Evolutionary conservation across 2,888 invertebrate genomes (phyloP).

Genomic region (Agonopterix alstromeriana): DNA sequence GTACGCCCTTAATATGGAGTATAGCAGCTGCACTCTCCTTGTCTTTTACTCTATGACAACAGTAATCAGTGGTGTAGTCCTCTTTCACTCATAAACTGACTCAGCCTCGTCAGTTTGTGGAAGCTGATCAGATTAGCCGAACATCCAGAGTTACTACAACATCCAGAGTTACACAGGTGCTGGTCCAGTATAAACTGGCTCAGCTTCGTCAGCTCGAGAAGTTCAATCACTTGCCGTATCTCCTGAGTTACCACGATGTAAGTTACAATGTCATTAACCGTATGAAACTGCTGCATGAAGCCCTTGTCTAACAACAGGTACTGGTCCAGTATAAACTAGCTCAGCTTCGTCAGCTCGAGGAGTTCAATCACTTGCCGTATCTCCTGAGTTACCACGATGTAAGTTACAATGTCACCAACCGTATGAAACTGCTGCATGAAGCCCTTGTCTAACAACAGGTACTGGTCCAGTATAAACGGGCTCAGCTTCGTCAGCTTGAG

Average conservation of each 20-base stretch:
- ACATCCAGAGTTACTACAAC: too few relatives aligned
- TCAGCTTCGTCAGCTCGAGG: constrained; percentile 86
- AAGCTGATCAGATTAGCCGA: too few relatives aligned
- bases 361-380: constrained; percentile 92
- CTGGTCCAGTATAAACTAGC: constrained; percentile 82
- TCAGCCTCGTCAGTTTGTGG: too few relatives aligned
- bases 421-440: constrained; percentile 79
- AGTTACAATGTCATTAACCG: constrained; percentile 3
- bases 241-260: constrained; percentile 72
- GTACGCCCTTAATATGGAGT: too few relatives aligned
- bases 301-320: constrained; percentile 79
- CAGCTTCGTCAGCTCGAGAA: constrained; percentile 87
- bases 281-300: constrained; percentile 79
- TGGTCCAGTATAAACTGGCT: constrained; percentile 87
- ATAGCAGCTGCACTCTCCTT: too few relatives aligned
- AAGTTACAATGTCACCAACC: constrained; percentile 3
- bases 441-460: constrained; percentile 79
- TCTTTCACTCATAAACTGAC: too few relatives aligned
- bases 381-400: constrained; percentile 73
- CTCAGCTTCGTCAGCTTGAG: constrained; percentile 88
- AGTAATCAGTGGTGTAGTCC: too few relatives aligned
- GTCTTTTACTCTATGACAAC: too few relatives aligned
- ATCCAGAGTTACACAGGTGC: too few relatives aligned
- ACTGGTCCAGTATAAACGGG: constrained; percentile 80
- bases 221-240: constrained; percentile 91